Conservation (phyloP, 1,140 invertebrate genomes). For the Reticulitermes speratus region DNA sequence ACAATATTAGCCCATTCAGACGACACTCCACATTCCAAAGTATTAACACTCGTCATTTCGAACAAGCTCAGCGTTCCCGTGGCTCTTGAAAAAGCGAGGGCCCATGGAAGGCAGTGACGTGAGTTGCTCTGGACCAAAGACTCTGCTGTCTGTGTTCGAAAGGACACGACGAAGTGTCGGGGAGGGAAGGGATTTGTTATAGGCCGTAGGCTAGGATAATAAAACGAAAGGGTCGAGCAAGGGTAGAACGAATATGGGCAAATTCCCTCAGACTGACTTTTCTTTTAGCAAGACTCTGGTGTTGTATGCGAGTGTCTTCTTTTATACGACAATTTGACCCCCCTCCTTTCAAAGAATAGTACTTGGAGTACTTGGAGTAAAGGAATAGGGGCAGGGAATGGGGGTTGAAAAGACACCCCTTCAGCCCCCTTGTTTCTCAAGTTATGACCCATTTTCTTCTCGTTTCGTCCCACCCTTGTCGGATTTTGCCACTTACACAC, state of each 20-base stretch:
- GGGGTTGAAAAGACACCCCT: not conserved
- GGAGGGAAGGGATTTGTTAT: not conserved
- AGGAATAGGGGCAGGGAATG: not conserved
- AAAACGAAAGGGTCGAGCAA: not conserved
- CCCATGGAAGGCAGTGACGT: not conserved
- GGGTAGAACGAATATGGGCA: not conserved
- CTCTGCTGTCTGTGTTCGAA: not conserved
- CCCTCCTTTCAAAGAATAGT: not conserved
- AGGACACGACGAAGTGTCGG: not conserved
- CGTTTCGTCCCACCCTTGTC: not conserved
- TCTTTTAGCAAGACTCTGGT: not conserved
- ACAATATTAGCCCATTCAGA: no score
- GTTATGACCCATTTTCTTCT: conserved; percentile 12
- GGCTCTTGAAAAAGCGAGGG: no score
- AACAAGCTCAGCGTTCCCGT: no score
- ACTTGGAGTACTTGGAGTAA: not conserved
- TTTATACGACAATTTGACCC: not conserved
- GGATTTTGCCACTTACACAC: not conserved
- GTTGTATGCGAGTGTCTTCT: not conserved
- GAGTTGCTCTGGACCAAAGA: not conserved
- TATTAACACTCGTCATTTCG: no score
- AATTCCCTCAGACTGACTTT: not conserved
- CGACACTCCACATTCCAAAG: no score
- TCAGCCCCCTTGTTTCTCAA: not conserved
- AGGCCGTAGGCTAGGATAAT: not conserved